Evolutionary conservation across 2,888 invertebrate genomes (phyloP), one percentile per base, ranked within the genome.

Genomic region (Elysia crispata): DNA sequence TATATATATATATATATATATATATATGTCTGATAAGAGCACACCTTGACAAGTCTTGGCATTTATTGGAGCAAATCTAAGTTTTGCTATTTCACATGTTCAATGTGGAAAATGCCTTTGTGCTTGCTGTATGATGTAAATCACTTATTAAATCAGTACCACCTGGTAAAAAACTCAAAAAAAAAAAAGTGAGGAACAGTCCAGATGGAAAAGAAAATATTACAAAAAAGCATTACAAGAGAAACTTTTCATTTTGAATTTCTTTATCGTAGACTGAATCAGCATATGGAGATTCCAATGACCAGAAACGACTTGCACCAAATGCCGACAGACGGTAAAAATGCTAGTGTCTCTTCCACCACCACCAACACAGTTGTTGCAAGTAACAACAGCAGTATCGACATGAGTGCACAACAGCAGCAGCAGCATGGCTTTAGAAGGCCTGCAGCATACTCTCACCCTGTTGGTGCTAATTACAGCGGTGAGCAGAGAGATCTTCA

Each of bases 301-400:
- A 78, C 73, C 60, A 77, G 72, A 72, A 77, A 72, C 20, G 62
- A 79, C 13, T 75, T 75, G 20, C 75, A 74, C 11, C 41, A 41
- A 41, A 6, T 11, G 64, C 15, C n/a, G 0, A 57, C 54, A 11
- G 28, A 60, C 13, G 25, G 1, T 0, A 72, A 62, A 23, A 54
- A 70, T 20, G 31, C 49, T 30, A 54, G 54, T 57, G 30, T 23
- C 1, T 8, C 57, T 3, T 30, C 60, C 15, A 30, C 18, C 41
- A 5, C 76, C 28, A 30, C 62, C 8, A 41, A 23, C 18, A 62
- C 23, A 18, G 18, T n/a, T 1, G 33, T 25, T 5, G 49, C 74
- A n/a, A 70, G 54, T 25, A 30, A 23, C 67, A 67, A 25, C 23
- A 6, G 54, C 13, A 31, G 54, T 66, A 76, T n/a, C 76, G 50